These are phyloP conservation scores for Aldrovandia affinis DNA, from an alignment of 2,797 vertebrate species.

Conservation along the genomic window DNA sequence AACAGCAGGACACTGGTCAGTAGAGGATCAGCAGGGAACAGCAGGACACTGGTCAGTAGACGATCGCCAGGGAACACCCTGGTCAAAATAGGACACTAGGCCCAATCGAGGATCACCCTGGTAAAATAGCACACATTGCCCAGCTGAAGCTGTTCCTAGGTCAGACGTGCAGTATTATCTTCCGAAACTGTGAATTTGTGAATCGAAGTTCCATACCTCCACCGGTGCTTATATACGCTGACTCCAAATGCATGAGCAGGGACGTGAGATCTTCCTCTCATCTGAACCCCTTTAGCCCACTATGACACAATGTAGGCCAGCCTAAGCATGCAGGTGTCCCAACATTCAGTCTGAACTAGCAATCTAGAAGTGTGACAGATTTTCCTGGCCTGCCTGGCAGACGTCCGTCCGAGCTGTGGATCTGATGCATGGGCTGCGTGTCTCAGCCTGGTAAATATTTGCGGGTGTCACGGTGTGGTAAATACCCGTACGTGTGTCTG, in stretches of 20 bases:
- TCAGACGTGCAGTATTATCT: constrained; percentile 3
- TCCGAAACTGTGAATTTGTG: neutral
- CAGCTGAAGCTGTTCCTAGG: neutral
- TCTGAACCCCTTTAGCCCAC: neutral
- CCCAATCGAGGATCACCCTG: neutral
- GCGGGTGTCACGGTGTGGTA: neutral
- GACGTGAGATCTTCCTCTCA: neutral
- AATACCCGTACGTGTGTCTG: neutral
- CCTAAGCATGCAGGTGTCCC: neutral
- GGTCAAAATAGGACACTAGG: constrained; percentile 4
- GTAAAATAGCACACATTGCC: neutral
- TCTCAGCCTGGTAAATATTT: neutral
- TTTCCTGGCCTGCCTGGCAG: neutral
- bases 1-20: neutral
- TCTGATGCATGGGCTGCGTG: neutral
- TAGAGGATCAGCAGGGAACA: neutral
- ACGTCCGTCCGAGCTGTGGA: neutral
- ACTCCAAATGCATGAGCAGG: neutral
- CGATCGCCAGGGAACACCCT: neutral
- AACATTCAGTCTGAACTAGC: neutral
- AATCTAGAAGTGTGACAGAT: neutral
- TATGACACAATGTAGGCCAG: neutral
- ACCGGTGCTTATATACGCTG: neutral
- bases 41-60: neutral
- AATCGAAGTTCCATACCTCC: neutral